Percentiles rank a stretch among this genome's conserved stretches.
These are phyloP conservation scores for Drosophila limbata DNA, from an alignment of 2,888 invertebrate species.

Conservation along the genomic window DNA sequence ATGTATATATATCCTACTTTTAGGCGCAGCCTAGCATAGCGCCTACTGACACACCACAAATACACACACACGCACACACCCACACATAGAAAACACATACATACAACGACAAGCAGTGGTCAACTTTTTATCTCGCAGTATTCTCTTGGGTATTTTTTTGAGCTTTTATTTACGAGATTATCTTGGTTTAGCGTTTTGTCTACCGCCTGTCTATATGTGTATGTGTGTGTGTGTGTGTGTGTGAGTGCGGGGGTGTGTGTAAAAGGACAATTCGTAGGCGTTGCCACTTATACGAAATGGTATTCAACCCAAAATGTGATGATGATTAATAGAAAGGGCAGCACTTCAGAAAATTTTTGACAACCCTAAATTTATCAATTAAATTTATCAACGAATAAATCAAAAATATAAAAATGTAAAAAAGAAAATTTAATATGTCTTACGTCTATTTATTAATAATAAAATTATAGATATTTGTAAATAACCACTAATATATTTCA, in stretches of 20 bases:
- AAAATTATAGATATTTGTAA: too few relatives aligned
- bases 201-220: not conserved
- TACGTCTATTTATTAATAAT: too few relatives aligned
- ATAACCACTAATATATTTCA: too few relatives aligned
- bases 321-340: not conserved
- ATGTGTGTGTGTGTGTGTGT: constrained; percentile 1
- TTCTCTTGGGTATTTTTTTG: constrained; percentile 12
- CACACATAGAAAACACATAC: not conserved
- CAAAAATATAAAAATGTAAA: not conserved
- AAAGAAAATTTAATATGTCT: constrained; percentile 2
- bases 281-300: constrained; percentile 6
- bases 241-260: constrained; percentile 2
- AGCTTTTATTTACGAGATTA: constrained; percentile 1
- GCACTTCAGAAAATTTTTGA: constrained; percentile 1
- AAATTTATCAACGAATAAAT: constrained; percentile 5
- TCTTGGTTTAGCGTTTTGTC: constrained; percentile 6
- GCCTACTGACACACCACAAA: constrained; percentile 24
- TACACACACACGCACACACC: not conserved
- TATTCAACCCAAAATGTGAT: not conserved
- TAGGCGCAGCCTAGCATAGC: constrained; percentile 13
- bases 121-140: constrained; percentile 34
- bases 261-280: constrained; percentile 28
- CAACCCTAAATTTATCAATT: constrained; percentile 18
- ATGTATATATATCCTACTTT: not conserved
- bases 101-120: constrained; percentile 11